Conservation (phyloP, 2,888 invertebrate species). For the Ectobius pallidus region DNA sequence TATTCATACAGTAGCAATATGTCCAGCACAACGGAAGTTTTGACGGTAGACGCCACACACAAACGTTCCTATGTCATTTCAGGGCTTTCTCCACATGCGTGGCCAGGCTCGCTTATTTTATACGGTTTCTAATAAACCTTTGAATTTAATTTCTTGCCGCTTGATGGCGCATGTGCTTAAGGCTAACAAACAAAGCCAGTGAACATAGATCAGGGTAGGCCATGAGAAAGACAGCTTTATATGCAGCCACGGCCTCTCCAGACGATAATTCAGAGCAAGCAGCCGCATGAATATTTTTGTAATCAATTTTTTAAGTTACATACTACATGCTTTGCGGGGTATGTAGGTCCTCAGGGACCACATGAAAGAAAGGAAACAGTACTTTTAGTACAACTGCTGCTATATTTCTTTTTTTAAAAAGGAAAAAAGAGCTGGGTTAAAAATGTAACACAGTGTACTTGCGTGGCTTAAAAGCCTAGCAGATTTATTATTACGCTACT, state of each 20-base stretch:
- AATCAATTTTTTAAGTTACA: too few species aligned
- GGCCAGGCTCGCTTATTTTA: too few species aligned
- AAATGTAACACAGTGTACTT: too few species aligned
- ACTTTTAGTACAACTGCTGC: too few species aligned
- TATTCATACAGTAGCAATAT: constrained; percentile 17
- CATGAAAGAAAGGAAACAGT: too few species aligned
- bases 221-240: background rate
- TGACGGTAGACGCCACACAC: background rate
- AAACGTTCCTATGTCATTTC: background rate
- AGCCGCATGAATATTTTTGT: too few species aligned
- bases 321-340: too few species aligned
- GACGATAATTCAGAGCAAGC: background rate
- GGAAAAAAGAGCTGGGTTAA: too few species aligned
- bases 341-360: too few species aligned
- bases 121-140: constrained; percentile 21
- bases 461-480: too few species aligned
- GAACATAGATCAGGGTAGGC: constrained; percentile 2
- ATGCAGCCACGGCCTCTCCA: background rate
- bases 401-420: too few species aligned
- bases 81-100: background rate
- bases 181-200: constrained; percentile 8
- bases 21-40: background rate
- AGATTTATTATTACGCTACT: too few species aligned
- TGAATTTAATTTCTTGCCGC: constrained; percentile 16
- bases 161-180: constrained; percentile 14